These are phyloP conservation scores for Norana najaformis DNA, from an alignment of 2,888 invertebrate genomes.

Conservation along the genomic window DNA sequence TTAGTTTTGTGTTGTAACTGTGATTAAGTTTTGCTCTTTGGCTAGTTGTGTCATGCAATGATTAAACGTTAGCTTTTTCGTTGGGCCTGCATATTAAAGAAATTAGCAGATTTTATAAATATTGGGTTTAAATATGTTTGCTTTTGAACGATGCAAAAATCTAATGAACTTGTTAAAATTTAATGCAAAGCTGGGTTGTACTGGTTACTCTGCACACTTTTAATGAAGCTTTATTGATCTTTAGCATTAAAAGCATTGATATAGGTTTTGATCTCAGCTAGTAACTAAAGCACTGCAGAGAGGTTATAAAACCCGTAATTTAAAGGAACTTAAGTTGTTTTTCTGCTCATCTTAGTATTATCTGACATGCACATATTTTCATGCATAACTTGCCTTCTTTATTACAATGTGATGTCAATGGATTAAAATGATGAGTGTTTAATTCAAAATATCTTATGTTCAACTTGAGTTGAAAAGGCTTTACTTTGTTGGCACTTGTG, in stretches of 20 bases:
- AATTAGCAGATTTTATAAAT: background rate
- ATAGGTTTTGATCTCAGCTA: too few species aligned
- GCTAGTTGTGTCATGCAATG: background rate
- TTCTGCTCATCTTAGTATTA: background rate
- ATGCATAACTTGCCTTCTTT: background rate
- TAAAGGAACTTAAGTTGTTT: too few species aligned
- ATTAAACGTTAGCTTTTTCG: background rate
- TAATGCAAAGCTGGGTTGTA: background rate
- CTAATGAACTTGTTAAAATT: background rate
- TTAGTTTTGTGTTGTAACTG: background rate
- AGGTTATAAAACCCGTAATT: too few species aligned
- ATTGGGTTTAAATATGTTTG: background rate
- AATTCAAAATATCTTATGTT: background rate
- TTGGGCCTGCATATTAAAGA: background rate
- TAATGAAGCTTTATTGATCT: background rate
- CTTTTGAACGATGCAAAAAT: too few species aligned
- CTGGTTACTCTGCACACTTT: background rate
- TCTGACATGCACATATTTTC: too few species aligned
- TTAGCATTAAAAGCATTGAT: background rate
- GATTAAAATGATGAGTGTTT: background rate
- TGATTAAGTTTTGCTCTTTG: background rate
- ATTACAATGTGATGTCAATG: background rate
- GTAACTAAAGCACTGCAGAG: too few species aligned
- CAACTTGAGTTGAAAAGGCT: background rate
- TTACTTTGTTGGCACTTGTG: too few species aligned